Base-by-base conservation (phyloP, 1,140 invertebrate species). In the Drosophila chauvacae region DNA sequence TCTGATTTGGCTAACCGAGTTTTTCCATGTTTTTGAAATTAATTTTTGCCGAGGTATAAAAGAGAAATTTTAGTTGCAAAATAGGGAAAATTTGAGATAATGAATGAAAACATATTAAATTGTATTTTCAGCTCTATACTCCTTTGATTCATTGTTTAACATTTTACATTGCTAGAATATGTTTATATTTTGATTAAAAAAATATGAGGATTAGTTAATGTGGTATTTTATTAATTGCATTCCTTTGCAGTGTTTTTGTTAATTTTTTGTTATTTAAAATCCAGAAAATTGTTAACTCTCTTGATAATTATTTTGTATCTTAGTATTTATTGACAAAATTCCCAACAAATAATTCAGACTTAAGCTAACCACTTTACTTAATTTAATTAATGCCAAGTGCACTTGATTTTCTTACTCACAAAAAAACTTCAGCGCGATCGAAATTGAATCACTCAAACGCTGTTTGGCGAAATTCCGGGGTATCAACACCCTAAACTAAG, bases 401-500 rank as follows among this genome's bases (percentile, higher is more conserved):
- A 33, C 37, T 62, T 62, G 4, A 0, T 7, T 30, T 66, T 0
- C 42, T n/a, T 37, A 11, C 41, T 13, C 26, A n/a, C 30, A 71
- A 71, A 58, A 11, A 11, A 57, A 72, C 35, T 41, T 48, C 11
- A 23, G 13, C 26, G 33, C 23, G 11, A 23, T 44, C 9, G 55
- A 60, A 72, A 72, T 72, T 48, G 16, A 71, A 51, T 72, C 45
- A 42, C 44, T 50, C 33, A 41, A 59, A 50, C 18, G 37, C 28
- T 13, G 11, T 18, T 41, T 39, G 6, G 7, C 37, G 42, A 50
- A 50, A 59, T 72, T 72, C 20, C 30, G 10, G 13, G 35, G 48
- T 59, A 66, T 70, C 63, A 28, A 68, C 66, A 66, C 48, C 33
- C 39, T 39, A 39, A 39, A 64, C 44, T 33, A 44, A 16, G 33